phyloP scores from a whole-genome alignment of 2,113 vertebrate genomes.

The Otocyon megalotis region DNA sequence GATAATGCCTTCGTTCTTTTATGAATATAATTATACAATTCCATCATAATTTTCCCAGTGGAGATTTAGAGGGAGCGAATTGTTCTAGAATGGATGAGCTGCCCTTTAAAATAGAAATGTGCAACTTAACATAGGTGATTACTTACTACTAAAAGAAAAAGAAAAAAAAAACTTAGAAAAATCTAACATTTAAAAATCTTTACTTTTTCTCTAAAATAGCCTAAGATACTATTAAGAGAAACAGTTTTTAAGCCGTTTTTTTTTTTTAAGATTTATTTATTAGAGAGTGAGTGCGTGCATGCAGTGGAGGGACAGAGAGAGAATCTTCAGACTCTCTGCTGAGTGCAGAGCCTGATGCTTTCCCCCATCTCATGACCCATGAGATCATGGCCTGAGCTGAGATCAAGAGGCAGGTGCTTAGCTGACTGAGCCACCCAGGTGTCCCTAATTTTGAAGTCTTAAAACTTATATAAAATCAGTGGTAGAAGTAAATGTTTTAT shows the following conservation, averaged over 20 bases:
- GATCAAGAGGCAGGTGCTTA: neutral
- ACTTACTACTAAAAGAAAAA: neutral
- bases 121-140: slow-evolving; percentile 32
- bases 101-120: neutral
- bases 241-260: neutral
- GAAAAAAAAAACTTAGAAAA: neutral
- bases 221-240: neutral
- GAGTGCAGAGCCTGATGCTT: neutral
- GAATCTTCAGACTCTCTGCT: neutral
- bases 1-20: slow-evolving; percentile 17
- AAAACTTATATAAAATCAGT: neutral
- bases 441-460: neutral
- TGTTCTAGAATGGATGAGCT: neutral
- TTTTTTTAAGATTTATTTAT: neutral
- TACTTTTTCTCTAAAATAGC: neutral
- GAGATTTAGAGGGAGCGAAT: slow-evolving; percentile 1
- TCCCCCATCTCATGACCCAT: neutral
- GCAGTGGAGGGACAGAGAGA: neutral
- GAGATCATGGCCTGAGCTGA: neutral
- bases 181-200: neutral
- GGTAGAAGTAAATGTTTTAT: neutral
- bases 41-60: slow-evolving; percentile 31
- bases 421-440: neutral
- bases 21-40: slow-evolving; percentile 10
- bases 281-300: neutral